Conservation (phyloP, 2,888 invertebrate species). For the Coelinius sp. region DNA sequence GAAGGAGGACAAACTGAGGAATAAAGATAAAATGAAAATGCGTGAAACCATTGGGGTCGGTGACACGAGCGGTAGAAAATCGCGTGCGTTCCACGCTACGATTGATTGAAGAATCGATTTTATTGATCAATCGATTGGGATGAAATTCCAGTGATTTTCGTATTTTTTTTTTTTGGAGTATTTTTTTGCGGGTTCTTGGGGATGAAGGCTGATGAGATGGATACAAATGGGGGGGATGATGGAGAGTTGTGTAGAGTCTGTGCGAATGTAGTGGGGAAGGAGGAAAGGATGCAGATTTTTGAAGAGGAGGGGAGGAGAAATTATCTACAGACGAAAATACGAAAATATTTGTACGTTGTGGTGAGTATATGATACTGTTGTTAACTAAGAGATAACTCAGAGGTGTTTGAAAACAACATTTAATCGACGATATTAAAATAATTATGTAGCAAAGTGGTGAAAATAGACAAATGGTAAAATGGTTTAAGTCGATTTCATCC, state of each 20-base stretch:
- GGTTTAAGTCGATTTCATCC: too few relatives aligned
- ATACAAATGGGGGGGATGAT: slow-evolving; percentile 48
- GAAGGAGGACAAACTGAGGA: background rate
- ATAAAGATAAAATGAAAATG: slow-evolving; percentile 14
- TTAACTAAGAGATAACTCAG: too few relatives aligned
- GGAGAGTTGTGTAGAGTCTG: slow-evolving; percentile 76
- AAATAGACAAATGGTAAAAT: too few relatives aligned
- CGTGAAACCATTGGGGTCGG: slow-evolving; percentile 17
- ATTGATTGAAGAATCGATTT: slow-evolving; percentile 11
- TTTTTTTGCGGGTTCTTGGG: background rate
- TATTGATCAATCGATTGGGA: background rate
- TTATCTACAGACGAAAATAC: slow-evolving; percentile 78
- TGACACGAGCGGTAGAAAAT: slow-evolving; percentile 42
- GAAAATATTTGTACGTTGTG: slow-evolving; percentile 79
- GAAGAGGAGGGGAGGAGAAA: slow-evolving; percentile 78
- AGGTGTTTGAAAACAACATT: background rate
- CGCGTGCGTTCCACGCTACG: background rate
- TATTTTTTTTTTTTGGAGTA: background rate
- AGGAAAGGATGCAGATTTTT: slow-evolving; percentile 67
- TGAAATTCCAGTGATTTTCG: background rate
- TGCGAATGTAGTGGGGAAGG: slow-evolving; percentile 74
- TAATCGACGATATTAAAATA: too few relatives aligned
- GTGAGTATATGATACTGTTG: slow-evolving; percentile 73
- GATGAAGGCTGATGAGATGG: slow-evolving; percentile 45
- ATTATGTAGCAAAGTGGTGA: too few relatives aligned